Evolutionary conservation across 2,113 vertebrate genomes (phyloP), one percentile per base, ranked within the genome.

Genomic region (Cephalopterus ornatus): DNA sequence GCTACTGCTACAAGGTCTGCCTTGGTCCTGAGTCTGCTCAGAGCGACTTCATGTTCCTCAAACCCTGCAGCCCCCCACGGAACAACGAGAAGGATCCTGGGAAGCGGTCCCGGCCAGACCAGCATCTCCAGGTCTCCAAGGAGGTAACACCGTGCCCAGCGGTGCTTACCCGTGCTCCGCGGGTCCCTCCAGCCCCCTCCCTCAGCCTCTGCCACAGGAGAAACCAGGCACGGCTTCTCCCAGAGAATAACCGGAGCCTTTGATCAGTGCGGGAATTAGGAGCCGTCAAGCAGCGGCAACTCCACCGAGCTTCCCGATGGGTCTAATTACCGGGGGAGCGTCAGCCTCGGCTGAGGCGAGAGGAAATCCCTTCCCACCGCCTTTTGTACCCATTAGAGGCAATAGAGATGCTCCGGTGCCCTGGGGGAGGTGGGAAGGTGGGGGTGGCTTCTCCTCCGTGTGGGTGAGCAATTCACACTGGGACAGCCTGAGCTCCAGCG

Each of bases 21-120:
- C 97, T 99, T 12, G 98, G 98, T 58, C 99, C 99, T 2, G 98
- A 99, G 93, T 99, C 99, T 23, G 98, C 98, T 75, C 99, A 99
- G 97, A 99, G 98, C 22, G 99, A 99, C 98, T 99, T 99, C 92
- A 99, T 99, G 99, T 99, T 99, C 94, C 97, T 99, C 85, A 99
- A 99, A 96, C 98, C 99, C 89, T 99, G 98, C 98, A 99, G 98
- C 94, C 98, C 98, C 7, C 96, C 98, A 22, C 95, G 98, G 67
- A 99, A 99, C 97, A 99, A 99, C 39, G 98, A 98, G 82, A 99
- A 98, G 85, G 98, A 97, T 80, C 91, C 98, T 1, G 97, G 98
- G 44, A 98, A 98, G 66, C 95, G 53, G 75, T 96, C 98, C 90
- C 88, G 13, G 97, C 97, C 74, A 88, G 98, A 94, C 95, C 98